These are phyloP conservation scores for Pocillopora grandis DNA, from an alignment of 92 coral and sea anemone genomes.

Conservation along the genomic window DNA sequence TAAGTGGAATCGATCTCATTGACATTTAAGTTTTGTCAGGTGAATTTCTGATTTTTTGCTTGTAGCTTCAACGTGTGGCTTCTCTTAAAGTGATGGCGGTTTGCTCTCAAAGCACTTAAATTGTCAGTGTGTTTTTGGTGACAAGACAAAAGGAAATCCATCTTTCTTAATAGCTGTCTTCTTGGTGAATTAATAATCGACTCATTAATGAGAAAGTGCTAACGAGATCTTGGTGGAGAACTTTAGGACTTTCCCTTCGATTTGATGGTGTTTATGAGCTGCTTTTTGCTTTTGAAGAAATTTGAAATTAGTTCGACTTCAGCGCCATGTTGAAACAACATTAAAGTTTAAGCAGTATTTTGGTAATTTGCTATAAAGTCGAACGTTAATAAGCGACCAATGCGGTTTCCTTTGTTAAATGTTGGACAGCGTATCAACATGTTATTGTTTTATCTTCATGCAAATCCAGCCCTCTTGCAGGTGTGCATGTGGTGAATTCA, in stretches of 20 bases:
- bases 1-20: too few relatives aligned
- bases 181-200: not conserved
- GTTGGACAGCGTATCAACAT: not conserved
- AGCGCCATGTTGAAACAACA: not conserved
- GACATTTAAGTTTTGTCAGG: too few relatives aligned
- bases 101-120: too few relatives aligned
- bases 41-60: too few relatives aligned
- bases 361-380: not conserved
- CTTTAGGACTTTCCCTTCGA: not conserved
- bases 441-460: constrained; percentile 19
- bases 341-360: not conserved
- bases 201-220: not conserved
- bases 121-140: not conserved
- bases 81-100: too few relatives aligned
- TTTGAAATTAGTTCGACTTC: not conserved
- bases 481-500: constrained; percentile 6
- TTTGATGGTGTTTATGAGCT: not conserved
- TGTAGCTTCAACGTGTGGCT: too few relatives aligned
- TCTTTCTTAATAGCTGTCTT: not conserved
- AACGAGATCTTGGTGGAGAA: constrained; percentile 1
- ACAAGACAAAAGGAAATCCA: not conserved
- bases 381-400: constrained; percentile 1
- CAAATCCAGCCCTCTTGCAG: constrained; percentile 25
- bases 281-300: not conserved
- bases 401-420: not conserved